Base-by-base conservation (phyloP, 2,797 vertebrate genomes). In the Bradypus variegatus region DNA sequence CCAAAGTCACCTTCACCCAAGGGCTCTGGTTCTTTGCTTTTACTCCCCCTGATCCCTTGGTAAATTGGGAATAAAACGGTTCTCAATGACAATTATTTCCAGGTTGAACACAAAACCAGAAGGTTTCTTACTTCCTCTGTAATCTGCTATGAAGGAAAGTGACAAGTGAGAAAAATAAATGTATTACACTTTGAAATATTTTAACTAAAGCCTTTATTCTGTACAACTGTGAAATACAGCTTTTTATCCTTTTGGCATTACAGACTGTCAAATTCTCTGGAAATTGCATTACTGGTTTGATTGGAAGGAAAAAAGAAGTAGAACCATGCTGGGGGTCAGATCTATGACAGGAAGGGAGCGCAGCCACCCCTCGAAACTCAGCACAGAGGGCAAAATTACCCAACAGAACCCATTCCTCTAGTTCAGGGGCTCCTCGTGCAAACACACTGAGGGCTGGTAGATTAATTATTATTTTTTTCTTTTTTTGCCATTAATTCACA, bases 181-280 rank as follows among this genome's bases (percentile, higher is more conserved):
- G 18, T 94, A 89, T 83, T 93, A 87, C 93, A 72, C 92, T 91
- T 67, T 31, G 84, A 95, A 94, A 62, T 94, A 94, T 95, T 97
- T 97, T 97, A 97, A 96, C 97, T 97, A 98, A 98, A 97, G 97
- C 92, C 95, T 97, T 98, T 98, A 98, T 98, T 98, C 97, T 97
- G 96, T 97, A 98, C 96, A 97, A 96, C 94, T 96, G 96, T 96
- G 97, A 97, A 97, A 96, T 96, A 97, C 95, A 97, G 93, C 91
- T 96, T 96, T 97, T 97, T 96, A 96, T 93, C 94, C 97, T 97
- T 97, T 97, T 96, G 97, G 96, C 96, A 96, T 97, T 95, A 96
- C 96, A 97, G 97, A 96, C 95, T 94, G 95, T 96, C 94, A 85
- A 4, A 94, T 94, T 96, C 97, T 95, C 88, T 95, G 93, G 93